Percentiles rank a stretch among this genome's conserved stretches.
Evolutionary conservation across 2,797 vertebrate genomes (phyloP).

Genomic region (Lacerta viridis): DNA sequence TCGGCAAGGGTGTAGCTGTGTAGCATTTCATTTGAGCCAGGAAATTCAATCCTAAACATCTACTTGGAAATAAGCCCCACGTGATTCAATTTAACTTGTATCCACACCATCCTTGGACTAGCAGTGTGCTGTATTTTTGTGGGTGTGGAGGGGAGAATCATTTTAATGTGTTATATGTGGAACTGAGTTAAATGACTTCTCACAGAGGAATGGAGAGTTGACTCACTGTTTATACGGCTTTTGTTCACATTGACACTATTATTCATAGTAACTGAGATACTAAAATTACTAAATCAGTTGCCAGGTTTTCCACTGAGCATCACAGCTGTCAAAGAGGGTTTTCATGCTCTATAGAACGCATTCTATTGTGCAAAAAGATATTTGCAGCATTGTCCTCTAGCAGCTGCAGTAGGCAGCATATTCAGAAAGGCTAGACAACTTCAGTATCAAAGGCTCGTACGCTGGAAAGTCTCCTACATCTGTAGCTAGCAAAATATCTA

Average conservation of each 20-base stretch:
- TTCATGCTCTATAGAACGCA: neutral
- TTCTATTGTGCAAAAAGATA: neutral
- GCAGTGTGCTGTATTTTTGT: neutral
- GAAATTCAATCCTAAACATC: neutral
- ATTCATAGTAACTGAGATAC: slow-evolving; percentile 14
- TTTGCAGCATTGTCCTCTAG: neutral
- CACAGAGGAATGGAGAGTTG: slow-evolving; percentile 31
- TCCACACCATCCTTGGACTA: neutral
- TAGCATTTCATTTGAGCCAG: slow-evolving; percentile 29
- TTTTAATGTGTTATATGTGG: slow-evolving; percentile 22
- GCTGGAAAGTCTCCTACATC: neutral
- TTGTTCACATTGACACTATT: neutral
- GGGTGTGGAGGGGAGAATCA: neutral
- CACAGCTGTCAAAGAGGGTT: neutral
- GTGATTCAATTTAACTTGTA: neutral
- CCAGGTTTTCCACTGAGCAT: neutral
- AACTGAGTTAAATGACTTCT: neutral
- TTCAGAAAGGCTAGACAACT: neutral
- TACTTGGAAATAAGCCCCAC: neutral
- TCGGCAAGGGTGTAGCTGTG: slow-evolving; percentile 13
- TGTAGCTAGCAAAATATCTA: neutral
- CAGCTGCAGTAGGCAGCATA: neutral
- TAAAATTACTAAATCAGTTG: neutral
- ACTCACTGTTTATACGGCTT: neutral
- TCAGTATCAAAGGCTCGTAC: neutral